Evolutionary conservation across 2,888 invertebrate species (phyloP), one percentile per base, ranked within the genome.

Genomic region (Tortrix viridana): DNA sequence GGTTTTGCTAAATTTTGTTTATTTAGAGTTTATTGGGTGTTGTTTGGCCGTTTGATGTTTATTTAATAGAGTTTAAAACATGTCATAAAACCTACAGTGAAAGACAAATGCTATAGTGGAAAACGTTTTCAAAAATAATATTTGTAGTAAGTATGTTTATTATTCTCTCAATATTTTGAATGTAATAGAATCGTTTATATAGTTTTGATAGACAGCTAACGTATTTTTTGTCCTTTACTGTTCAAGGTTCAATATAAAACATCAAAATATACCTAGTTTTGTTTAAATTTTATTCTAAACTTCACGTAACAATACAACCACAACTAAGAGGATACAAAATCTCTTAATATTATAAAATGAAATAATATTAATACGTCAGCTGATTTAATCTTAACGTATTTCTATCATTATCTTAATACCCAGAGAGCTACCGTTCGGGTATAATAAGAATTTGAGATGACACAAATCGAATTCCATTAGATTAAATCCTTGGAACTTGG

Each of bases 401-500:
- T 63, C 64, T 67, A 65, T 66, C 66, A 69, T 77, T 79, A 84
- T 85, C 80, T 78, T 79, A 79, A 82, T 76, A 69, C 76, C 69
- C 69, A 71, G 68, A 63, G 71, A 73, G 71, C 78, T 80, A 80
- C 80, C 76, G 81, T 81, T 76, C 73, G 68, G 66, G 67, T 70
- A 69, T 68, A 69, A 68, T 60, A 59, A 56, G 63, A 65, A 65
- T 62, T 70, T 57, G 53, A 63, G 26, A 63, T 69, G 67, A 69
- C 69, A 70, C 50, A 65, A 66, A 66, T 70, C 69, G 56, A 68
- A 72, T 72, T 74, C 77, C 76, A 74, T 76, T 77, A 76, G 63
- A 63, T 63, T 63, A 63, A 48, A 47, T 22, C 32, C 32, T 32
- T 37, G 47, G 22, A 32, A 43, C 38, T 52, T 58, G 44, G 16